A percentile compares a stretch with the other conserved stretches of the same genome.
These are phyloP conservation scores for Himantopus leucocephalus DNA, from an alignment of 2,113 vertebrate genomes.

Conservation along the genomic window DNA sequence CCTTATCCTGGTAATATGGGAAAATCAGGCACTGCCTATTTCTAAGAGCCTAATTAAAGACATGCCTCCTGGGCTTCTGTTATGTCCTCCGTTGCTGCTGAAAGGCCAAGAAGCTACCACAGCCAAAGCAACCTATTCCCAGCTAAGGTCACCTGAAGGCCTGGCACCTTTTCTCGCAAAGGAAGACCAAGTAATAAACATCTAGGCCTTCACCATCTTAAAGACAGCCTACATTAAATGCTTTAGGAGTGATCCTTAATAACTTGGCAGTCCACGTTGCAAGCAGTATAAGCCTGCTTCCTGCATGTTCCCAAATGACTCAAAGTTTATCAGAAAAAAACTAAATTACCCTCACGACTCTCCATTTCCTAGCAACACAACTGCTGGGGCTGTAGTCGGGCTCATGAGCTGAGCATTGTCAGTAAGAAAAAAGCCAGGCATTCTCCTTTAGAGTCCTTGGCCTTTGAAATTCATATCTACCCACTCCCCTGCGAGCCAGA, in stretches of 20 bases:
- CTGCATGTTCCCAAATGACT: not conserved
- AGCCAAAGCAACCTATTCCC: not conserved
- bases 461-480: not conserved
- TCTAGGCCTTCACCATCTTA: not conserved
- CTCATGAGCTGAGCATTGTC: not conserved
- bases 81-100: not conserved
- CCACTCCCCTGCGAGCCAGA: not conserved
- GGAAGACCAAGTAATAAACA: not conserved
- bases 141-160: not conserved
- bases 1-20: not conserved
- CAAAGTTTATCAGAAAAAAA: not conserved
- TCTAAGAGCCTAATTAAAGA: not conserved
- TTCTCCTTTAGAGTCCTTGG: not conserved
- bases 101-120: not conserved
- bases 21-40: not conserved
- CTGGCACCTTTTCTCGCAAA: not conserved
- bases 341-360: not conserved
- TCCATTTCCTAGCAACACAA: not conserved
- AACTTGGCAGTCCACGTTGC: not conserved
- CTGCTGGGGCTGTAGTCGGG: rapidly evolving
- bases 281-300: not conserved
- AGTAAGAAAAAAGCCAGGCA: not conserved
- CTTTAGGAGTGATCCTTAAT: not conserved
- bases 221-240: not conserved
- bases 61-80: not conserved